Evolutionary conservation across 2,113 vertebrate genomes (phyloP).

Genomic region (Varanus salvator): DNA sequence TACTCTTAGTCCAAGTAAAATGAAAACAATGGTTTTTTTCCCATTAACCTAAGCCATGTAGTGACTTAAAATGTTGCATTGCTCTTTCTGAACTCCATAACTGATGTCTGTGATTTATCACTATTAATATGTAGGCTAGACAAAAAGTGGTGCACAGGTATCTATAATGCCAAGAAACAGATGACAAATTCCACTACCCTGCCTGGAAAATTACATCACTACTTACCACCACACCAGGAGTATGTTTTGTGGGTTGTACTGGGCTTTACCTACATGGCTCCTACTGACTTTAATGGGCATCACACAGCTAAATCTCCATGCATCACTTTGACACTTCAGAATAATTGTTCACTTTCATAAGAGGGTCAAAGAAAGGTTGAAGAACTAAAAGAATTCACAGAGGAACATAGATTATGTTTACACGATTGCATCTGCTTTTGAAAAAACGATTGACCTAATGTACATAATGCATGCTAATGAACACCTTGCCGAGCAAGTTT

Average conservation of each 20-base stretch:
- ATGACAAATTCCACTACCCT: constrained; percentile 69
- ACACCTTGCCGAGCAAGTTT: constrained; percentile 75
- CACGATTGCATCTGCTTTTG: constrained; percentile 79
- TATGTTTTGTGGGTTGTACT: constrained; percentile 79
- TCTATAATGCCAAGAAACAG: constrained; percentile 69
- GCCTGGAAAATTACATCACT: constrained; percentile 74
- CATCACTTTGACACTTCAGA: constrained; percentile 81
- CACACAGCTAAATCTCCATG: constrained; percentile 83
- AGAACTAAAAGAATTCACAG: constrained; percentile 79
- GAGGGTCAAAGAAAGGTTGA: constrained; percentile 85
- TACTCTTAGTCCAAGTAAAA: constrained; percentile 54
- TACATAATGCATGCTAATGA: constrained; percentile 76
- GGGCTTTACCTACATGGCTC: constrained; percentile 80
- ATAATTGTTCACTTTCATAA: constrained; percentile 81
- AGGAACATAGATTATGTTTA: constrained; percentile 78
- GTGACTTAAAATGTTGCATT: constrained; percentile 56
- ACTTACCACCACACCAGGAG: constrained; percentile 77
- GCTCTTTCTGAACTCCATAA: constrained; percentile 58
- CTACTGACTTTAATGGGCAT: constrained; percentile 83
- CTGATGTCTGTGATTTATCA: background rate
- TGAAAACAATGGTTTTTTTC: constrained; percentile 46
- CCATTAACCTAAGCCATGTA: constrained; percentile 62
- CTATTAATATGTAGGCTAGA: background rate
- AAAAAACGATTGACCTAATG: constrained; percentile 81
- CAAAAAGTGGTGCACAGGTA: constrained; percentile 25